Conservation (phyloP, 2,888 invertebrate species). For the Xanthorhoe designata region DNA sequence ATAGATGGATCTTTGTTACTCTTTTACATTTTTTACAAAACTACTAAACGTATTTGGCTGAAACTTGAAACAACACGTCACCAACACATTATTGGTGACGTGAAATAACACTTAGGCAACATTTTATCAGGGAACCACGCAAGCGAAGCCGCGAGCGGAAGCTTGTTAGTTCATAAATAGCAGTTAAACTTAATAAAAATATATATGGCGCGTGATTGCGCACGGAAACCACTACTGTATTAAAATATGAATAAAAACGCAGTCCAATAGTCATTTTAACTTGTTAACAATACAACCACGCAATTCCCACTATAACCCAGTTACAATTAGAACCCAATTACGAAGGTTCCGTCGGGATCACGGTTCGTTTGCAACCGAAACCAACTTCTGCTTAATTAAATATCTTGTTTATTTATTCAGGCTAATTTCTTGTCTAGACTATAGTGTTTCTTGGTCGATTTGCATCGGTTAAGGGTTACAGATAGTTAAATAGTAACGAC, state of each 20-base stretch:
- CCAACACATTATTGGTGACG: too few species aligned
- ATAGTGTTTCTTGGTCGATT: background rate
- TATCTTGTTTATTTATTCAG: conserved; percentile 37
- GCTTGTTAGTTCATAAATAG: too few species aligned
- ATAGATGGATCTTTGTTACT: too few species aligned
- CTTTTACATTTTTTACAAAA: too few species aligned
- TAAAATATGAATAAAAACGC: background rate
- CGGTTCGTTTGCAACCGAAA: conserved; percentile 31
- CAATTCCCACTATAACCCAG: conserved; percentile 33
- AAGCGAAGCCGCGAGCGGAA: too few species aligned
- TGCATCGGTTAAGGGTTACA: background rate
- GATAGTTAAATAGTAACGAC: background rate
- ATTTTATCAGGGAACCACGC: too few species aligned
- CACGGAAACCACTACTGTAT: background rate
- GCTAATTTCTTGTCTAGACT: conserved; percentile 36
- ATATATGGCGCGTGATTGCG: too few species aligned
- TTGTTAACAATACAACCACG: conserved; percentile 35
- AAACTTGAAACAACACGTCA: too few species aligned
- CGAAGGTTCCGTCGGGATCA: conserved; percentile 27
- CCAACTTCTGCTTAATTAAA: conserved; percentile 35
- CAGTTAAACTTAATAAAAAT: too few species aligned
- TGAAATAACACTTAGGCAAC: too few species aligned
- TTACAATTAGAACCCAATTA: conserved; percentile 38
- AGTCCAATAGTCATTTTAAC: conserved; percentile 14
- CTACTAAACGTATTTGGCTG: too few species aligned